Evolutionary conservation across 2,888 invertebrate genomes (phyloP).

Genomic region (Nomada fabriciana): DNA sequence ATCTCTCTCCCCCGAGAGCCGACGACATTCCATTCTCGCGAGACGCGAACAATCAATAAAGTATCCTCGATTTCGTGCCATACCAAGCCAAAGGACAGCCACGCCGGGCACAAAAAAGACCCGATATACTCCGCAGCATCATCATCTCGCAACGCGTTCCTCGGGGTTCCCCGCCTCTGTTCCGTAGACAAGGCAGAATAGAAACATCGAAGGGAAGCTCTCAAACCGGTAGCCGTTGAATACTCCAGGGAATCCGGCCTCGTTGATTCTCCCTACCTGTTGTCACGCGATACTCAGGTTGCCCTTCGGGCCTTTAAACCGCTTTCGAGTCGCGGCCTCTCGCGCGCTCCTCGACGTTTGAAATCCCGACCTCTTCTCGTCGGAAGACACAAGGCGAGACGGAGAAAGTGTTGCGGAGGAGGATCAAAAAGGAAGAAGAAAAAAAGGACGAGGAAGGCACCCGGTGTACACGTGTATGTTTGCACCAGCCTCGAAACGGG

Average conservation of each 20-base stretch:
- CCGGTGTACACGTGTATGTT: background rate
- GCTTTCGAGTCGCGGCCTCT: constrained; percentile 52
- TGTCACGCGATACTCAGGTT: constrained; percentile 75
- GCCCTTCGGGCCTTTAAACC: constrained; percentile 66
- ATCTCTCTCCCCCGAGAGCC: constrained; percentile 11
- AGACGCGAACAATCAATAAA: constrained; percentile 34
- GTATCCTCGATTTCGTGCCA: constrained; percentile 6
- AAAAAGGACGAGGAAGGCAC: background rate
- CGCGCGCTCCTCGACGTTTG: background rate
- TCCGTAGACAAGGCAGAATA: constrained; percentile 35
- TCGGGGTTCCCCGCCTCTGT: constrained; percentile 19
- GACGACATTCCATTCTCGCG: constrained; percentile 27
- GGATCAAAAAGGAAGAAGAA: constrained; percentile 7
- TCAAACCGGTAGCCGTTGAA: constrained; percentile 66
- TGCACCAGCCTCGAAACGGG: constrained; percentile 19
- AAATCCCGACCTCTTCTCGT: background rate
- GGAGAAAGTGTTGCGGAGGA: background rate
- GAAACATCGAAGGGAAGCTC: constrained; percentile 46
- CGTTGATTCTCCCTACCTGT: constrained; percentile 70
- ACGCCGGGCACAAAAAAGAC: background rate
- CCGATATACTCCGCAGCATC: constrained; percentile 23
- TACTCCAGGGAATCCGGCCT: constrained; percentile 60
- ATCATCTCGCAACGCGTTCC: constrained; percentile 20
- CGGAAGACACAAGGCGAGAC: background rate
- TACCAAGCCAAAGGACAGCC: background rate